phyloP scores from a whole-genome alignment of 2,888 invertebrate genomes.

The Eudasyphora cyanicolor region DNA sequence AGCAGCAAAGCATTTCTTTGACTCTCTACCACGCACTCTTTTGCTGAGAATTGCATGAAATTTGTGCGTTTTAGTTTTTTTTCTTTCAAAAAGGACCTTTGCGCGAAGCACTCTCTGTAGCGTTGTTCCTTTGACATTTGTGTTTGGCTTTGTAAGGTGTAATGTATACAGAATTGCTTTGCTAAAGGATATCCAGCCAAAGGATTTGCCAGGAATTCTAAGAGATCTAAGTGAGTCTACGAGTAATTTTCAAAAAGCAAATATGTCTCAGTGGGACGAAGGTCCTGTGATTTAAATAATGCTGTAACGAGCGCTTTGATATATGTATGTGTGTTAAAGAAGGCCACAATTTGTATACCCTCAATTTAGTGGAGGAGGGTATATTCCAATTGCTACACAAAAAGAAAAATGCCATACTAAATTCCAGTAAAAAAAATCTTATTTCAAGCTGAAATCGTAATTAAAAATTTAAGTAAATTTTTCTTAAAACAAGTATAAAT shows the following conservation, averaged over 20 bases:
- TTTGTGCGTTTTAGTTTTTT: slow-evolving; percentile 12
- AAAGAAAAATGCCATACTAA: too few species aligned
- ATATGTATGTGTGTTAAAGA: too few species aligned
- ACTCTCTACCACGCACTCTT: background rate
- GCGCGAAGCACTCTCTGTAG: background rate
- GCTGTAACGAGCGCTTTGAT: too few species aligned
- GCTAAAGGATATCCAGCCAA: background rate
- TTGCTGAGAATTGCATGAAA: slow-evolving; percentile 14
- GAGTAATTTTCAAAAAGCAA: background rate
- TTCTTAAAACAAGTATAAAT: too few species aligned
- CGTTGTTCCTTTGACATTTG: slow-evolving; percentile 26
- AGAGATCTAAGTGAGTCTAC: background rate
- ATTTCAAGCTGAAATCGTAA: too few species aligned
- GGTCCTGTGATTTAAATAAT: too few species aligned
- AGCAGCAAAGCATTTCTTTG: background rate
- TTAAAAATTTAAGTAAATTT: too few species aligned
- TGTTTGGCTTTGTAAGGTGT: background rate
- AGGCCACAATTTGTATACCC: too few species aligned
- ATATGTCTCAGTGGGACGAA: background rate
- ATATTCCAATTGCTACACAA: too few species aligned
- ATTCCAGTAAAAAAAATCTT: too few species aligned
- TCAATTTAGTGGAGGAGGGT: too few species aligned
- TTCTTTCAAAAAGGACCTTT: background rate
- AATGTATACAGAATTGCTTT: background rate
- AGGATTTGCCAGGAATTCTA: background rate